These are phyloP conservation scores for Murina feae DNA, from an alignment of 2,113 vertebrate species.

Conservation along the genomic window DNA sequence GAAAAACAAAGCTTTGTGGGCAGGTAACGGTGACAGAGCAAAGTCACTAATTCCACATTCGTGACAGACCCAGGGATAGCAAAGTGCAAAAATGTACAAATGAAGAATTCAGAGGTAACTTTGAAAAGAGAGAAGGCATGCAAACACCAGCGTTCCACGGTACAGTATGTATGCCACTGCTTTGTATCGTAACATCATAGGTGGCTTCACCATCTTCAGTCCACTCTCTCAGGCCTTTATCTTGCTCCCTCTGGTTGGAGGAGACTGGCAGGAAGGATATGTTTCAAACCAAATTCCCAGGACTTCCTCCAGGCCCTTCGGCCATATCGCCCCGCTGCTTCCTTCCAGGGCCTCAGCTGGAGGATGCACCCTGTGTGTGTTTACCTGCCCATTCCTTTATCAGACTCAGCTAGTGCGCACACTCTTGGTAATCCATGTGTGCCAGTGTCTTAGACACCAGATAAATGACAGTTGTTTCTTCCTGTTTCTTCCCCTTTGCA, in stretches of 20 bases:
- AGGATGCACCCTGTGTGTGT: background rate
- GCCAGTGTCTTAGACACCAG: background rate
- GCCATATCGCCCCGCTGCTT: background rate
- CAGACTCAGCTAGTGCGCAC: background rate
- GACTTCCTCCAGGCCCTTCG: background rate
- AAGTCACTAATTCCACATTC: background rate
- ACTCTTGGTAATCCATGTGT: background rate
- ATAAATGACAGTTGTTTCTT: background rate
- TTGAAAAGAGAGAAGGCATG: background rate
- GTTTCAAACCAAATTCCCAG: background rate
- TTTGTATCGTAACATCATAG: background rate
- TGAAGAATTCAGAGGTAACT: background rate
- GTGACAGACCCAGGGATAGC: background rate
- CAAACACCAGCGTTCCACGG: background rate
- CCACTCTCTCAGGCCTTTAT: background rate
- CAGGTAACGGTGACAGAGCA: conserved; percentile 3
- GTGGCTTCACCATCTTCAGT: background rate
- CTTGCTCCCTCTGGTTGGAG: background rate
- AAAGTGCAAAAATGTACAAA: background rate
- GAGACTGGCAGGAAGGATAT: background rate
- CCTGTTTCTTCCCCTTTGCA: background rate
- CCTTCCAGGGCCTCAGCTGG: background rate
- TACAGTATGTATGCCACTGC: background rate
- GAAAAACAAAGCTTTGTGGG: conserved; percentile 17
- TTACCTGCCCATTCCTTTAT: background rate